A percentile compares a stretch with the other conserved stretches of the same genome.
These are phyloP conservation scores for Papilio elwesi DNA, from an alignment of 2,888 invertebrate genomes.

Conservation along the genomic window DNA sequence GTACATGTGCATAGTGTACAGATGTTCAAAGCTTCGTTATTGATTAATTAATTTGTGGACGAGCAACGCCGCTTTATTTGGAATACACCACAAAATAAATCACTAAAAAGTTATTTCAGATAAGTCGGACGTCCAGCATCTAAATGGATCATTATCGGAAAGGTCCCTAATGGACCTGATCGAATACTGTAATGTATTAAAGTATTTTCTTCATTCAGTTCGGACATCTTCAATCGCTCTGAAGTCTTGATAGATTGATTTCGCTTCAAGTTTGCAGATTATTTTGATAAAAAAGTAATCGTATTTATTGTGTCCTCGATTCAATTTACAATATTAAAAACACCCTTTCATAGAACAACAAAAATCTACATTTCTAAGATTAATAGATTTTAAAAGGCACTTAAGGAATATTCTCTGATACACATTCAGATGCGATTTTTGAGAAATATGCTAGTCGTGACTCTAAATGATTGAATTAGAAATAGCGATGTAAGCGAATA, in stretches of 20 bases:
- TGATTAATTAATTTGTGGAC: constrained; percentile 8
- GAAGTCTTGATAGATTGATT: constrained; percentile 44
- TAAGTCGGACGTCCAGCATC: constrained; percentile 35
- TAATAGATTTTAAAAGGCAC: not conserved
- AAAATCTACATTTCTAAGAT: not conserved
- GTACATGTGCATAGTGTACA: not conserved
- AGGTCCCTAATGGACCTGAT: constrained; percentile 43
- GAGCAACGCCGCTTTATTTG: constrained; percentile 12
- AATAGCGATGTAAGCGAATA: too few species aligned
- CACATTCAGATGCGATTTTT: not conserved
- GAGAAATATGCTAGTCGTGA: too few species aligned
- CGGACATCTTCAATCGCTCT: constrained; percentile 42
- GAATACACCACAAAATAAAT: constrained; percentile 30
- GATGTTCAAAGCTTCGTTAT: not conserved
- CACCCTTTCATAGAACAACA: not conserved
- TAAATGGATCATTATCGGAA: constrained; percentile 43
- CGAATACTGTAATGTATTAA: constrained; percentile 43
- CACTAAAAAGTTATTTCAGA: constrained; percentile 36
- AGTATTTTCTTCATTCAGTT: constrained; percentile 41
- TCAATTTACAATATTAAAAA: constrained; percentile 4
- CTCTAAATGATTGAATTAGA: too few species aligned
- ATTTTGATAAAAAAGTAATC: constrained; percentile 5
- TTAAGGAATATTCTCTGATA: not conserved
- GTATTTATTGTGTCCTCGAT: not conserved
- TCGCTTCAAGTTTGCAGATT: constrained; percentile 11